A percentile compares a stretch with the other conserved stretches of the same genome.
phyloP scores from a whole-genome alignment of 2,113 vertebrate genomes.

The Phrynocephalus versicolor region DNA sequence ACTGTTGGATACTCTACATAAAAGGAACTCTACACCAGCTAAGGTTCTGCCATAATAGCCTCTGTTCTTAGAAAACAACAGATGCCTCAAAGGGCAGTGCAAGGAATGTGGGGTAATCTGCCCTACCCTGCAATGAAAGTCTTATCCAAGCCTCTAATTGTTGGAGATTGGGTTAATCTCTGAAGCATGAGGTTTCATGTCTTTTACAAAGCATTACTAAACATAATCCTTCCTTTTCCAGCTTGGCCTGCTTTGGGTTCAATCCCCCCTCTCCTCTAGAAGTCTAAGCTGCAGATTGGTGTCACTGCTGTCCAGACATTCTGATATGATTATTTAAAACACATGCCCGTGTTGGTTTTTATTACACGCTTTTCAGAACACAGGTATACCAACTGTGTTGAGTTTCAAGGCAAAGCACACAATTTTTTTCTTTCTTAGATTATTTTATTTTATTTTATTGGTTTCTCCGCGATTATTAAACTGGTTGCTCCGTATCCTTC shows the following conservation, averaged over 20 bases:
- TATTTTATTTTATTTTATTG: too few relatives aligned
- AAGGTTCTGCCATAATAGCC: background rate
- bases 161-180: conserved; percentile 21
- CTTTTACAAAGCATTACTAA: conserved; percentile 31
- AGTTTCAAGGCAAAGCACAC: background rate
- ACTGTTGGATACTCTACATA: background rate
- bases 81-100: background rate
- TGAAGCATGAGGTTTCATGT: conserved; percentile 26
- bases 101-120: conserved; percentile 28
- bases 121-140: background rate
- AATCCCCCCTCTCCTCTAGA: conserved; percentile 4
- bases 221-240: conserved; percentile 13
- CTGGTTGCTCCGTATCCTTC: background rate
- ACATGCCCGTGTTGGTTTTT: background rate
- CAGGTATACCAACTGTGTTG: background rate
- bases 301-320: background rate
- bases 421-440: background rate
- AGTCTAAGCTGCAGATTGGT: conserved; percentile 19
- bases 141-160: conserved; percentile 9
- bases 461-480: too few relatives aligned
- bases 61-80: conserved; percentile 4
- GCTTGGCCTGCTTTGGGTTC: conserved; percentile 4
- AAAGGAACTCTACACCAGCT: background rate
- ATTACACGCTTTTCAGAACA: background rate
- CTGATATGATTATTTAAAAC: conserved; percentile 13